These are phyloP conservation scores for Pterophyllum scalare DNA, from an alignment of 2,113 vertebrate species.

Conservation along the genomic window DNA sequence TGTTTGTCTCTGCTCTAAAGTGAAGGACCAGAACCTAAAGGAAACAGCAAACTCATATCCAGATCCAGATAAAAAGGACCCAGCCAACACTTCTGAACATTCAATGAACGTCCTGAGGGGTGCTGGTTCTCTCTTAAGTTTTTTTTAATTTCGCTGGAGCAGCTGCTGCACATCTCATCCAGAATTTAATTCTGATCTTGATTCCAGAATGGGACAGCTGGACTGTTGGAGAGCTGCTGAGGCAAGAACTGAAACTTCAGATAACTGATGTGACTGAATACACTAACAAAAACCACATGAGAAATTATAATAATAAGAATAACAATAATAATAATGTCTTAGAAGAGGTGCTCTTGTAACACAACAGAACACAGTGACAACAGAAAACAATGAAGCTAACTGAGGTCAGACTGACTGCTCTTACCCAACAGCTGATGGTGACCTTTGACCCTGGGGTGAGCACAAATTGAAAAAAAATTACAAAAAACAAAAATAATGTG, in stretches of 20 bases:
- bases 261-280: background rate
- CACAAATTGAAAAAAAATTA: slow-evolving; percentile 60
- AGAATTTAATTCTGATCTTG: background rate
- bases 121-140: background rate
- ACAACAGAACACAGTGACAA: slow-evolving; percentile 46
- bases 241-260: slow-evolving; percentile 4
- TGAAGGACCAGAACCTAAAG: background rate
- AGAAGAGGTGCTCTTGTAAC: slow-evolving; percentile 15
- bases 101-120: background rate
- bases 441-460: slow-evolving; percentile 74
- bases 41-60: background rate
- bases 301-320: background rate
- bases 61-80: background rate
- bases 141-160: background rate
- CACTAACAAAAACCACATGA: background rate
- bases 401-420: slow-evolving; percentile 62
- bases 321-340: background rate
- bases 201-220: background rate
- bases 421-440: slow-evolving; percentile 74
- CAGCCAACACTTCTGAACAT: background rate
- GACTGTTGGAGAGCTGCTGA: background rate
- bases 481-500: slow-evolving; percentile 55
- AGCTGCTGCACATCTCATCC: background rate
- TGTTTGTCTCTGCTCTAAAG: background rate
- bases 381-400: slow-evolving; percentile 51